A percentile compares a stretch with the other conserved stretches of the same genome.
These are phyloP conservation scores for Halocaridina rubra DNA, from an alignment of 2,888 invertebrate species.

Conservation along the genomic window DNA sequence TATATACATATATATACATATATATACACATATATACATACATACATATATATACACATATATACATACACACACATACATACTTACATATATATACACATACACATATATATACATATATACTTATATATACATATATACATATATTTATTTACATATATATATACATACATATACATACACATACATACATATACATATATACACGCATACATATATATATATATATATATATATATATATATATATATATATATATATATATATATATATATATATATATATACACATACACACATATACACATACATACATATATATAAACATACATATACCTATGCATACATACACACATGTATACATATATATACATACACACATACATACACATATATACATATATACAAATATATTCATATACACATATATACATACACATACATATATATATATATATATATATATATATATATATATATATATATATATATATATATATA, in stretches of 20 bases:
- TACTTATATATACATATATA: neutral
- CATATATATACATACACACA: too few species aligned
- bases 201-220: neutral
- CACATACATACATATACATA: neutral
- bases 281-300: neutral
- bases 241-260: too few species aligned
- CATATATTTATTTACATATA: too few species aligned
- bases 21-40: neutral
- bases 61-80: neutral
- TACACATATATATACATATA: neutral
- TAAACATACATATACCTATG: too few species aligned
- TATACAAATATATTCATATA: too few species aligned
- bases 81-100: neutral
- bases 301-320: neutral
- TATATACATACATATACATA: neutral
- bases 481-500: neutral
- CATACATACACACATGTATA: neutral
- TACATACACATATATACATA: neutral
- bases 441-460: too few species aligned
- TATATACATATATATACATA: neutral
- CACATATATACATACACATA: too few species aligned
- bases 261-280: too few species aligned
- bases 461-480: too few species aligned
- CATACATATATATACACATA: neutral
- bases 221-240: too few species aligned